Evolutionary conservation across 53 echinoderm and acorn worm species (phyloP), one percentile per base, ranked within the genome.

Genomic region (Hippasteria phrygiana): DNA sequence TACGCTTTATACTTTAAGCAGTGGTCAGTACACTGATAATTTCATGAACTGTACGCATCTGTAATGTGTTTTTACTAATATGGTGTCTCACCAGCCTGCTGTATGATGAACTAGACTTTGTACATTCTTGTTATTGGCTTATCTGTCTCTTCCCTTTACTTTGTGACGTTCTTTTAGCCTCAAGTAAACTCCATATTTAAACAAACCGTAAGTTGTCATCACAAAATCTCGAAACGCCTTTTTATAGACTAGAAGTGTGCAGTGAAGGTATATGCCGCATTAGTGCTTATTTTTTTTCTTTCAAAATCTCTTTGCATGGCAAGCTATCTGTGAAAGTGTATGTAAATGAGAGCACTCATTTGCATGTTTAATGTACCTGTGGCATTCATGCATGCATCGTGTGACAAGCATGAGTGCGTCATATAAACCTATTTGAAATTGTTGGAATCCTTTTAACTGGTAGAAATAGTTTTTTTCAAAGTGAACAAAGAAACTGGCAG

Each of bases 201-300:
- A 88, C 84, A 93, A 62, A 75, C 91, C 87, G 95, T 95, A 95
- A 95, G 95, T 95, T 89, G 89, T 89, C 89, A 70, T 81, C 81
- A 81, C 81, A 81, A 32, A 41, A 41, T 81, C 63, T n/a, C n/a
- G n/a, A n/a, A n/a, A n/a, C n/a, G n/a, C n/a, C n/a, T n/a, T n/a
- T n/a, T n/a, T n/a, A n/a, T n/a, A n/a, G n/a, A n/a, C n/a, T n/a
- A n/a, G n/a, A n/a, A n/a, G n/a, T n/a, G n/a, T n/a, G n/a, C n/a
- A n/a, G n/a, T n/a, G n/a, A n/a, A n/a, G n/a, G n/a, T n/a, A n/a
- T n/a, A n/a, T n/a, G n/a, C n/a, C n/a, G n/a, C n/a, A n/a, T n/a
- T n/a, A n/a, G n/a, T n/a, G n/a, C n/a, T n/a, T n/a, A n/a, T n/a
- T n/a, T n/a, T n/a, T n/a, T n/a, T n/a, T n/a, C n/a, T n/a, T n/a